phyloP scores from a whole-genome alignment of 2,113 vertebrate species.

The Tapirus terrestris region DNA sequence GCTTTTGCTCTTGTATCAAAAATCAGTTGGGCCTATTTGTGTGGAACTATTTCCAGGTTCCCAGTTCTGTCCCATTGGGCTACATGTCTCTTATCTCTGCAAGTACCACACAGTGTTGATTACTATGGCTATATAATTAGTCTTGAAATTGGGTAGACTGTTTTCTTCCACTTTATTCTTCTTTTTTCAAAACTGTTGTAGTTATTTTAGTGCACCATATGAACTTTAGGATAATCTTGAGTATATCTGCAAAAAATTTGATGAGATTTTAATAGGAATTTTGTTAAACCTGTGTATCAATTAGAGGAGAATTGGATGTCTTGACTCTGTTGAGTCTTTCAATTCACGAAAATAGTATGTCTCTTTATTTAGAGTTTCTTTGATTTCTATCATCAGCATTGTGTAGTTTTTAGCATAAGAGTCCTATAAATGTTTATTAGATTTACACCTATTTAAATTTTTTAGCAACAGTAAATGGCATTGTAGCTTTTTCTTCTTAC shows the following conservation, averaged over 20 bases:
- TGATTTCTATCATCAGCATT: background rate
- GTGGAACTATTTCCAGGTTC: too few relatives aligned
- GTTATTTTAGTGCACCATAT: background rate
- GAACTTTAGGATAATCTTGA: background rate
- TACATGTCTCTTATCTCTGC: background rate
- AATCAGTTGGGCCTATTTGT: too few relatives aligned
- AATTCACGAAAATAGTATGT: background rate
- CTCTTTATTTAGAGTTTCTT: background rate
- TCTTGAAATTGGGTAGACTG: background rate
- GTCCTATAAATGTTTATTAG: background rate
- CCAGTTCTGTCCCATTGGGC: background rate
- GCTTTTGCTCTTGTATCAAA: background rate
- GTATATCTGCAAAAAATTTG: background rate
- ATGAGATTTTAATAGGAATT: too few relatives aligned
- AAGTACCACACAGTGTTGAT: background rate
- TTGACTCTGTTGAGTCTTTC: background rate
- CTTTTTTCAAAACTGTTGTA: background rate
- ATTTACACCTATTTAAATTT: background rate
- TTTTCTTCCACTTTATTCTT: background rate
- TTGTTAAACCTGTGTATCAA: too few relatives aligned
- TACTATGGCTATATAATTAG: background rate
- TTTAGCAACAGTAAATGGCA: background rate
- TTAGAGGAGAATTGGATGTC: too few relatives aligned
- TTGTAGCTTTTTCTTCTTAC: background rate
- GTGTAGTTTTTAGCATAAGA: background rate